Base-by-base conservation (phyloP, 2,888 invertebrate species). In the Ophioninae sp. region DNA sequence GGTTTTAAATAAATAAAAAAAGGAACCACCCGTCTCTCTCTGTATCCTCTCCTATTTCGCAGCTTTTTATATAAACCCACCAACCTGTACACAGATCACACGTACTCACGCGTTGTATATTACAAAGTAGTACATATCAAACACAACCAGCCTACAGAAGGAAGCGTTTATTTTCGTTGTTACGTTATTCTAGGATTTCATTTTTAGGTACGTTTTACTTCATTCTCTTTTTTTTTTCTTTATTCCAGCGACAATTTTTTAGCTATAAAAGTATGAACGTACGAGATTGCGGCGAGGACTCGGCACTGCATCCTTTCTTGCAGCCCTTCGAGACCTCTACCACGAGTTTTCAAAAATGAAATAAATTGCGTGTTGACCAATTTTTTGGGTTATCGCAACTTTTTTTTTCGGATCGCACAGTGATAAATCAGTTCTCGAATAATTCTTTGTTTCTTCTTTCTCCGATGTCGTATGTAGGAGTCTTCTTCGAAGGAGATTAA, bases 401-500 rank as follows among this genome's bases (percentile, higher is more conserved):
- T 30, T 64, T 39, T 37, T 22, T 9, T 17, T 22, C n/a, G n/a
- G 44, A 5, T 44, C 17, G 71, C 10, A 39, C 6, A 6, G 5
- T 39, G 10, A 9, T 17, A 59, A n/a, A 8, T n/a, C 44, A 72
- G 68, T 44, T 17, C 37, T 67, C 44, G 44, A 80, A 63, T 82
- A 81, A 81, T 59, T 37, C 39, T 30, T 64, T 74, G 79, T 73
- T 84, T 59, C 5, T 63, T 72, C 64, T 37, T 72, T 22, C 65
- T 17, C 39, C n/a, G 8, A 44, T 81, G 23, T 41, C 75, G 83
- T 79, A 65, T 58, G 10, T 86, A 92, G 93, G 90, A 91, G 86
- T 87, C 88, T 2, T 91, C 93, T 0, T 86, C 89, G 5, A 89
- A 88, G 76, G 90, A 91, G 83, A 89, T 91, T 58, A 80, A 84